Percentiles rank a stretch among this genome's conserved stretches.
Conservation (phyloP, 2,797 vertebrate genomes). For the Ataeniobius toweri region DNA sequence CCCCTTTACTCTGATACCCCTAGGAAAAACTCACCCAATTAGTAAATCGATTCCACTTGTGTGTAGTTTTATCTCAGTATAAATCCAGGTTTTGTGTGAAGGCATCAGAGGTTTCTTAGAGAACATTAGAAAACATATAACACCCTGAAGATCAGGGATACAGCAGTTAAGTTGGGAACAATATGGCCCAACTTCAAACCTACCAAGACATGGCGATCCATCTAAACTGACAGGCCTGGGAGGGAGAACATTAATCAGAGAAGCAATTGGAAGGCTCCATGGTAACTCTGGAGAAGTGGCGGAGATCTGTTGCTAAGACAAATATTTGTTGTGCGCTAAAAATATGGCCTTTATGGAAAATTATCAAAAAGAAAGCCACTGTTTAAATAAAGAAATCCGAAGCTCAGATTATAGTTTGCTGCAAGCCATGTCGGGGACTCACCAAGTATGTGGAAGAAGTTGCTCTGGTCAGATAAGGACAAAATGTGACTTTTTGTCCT, state of each 20-base stretch:
- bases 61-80: background rate
- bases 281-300: background rate
- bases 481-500: too few species aligned
- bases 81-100: background rate
- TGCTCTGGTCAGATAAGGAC: too few species aligned
- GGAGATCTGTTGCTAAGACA: background rate
- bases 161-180: background rate
- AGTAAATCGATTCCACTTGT: background rate
- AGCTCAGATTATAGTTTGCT: too few species aligned
- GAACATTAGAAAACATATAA: background rate
- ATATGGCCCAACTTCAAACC: background rate
- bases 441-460: background rate
- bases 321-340: background rate
- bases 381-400: background rate
- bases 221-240: background rate
- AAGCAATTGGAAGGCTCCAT: background rate
- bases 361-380: background rate
- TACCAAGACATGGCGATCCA: background rate
- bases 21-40: background rate
- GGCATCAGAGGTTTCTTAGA: background rate
- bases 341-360: background rate
- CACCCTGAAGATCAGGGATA: background rate
- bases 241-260: too few species aligned
- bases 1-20: background rate
- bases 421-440: background rate